A percentile compares a stretch with the other conserved stretches of the same genome.
These are phyloP conservation scores for Amazonetta brasiliensis DNA, from an alignment of 2,797 vertebrate species.

Conservation along the genomic window DNA sequence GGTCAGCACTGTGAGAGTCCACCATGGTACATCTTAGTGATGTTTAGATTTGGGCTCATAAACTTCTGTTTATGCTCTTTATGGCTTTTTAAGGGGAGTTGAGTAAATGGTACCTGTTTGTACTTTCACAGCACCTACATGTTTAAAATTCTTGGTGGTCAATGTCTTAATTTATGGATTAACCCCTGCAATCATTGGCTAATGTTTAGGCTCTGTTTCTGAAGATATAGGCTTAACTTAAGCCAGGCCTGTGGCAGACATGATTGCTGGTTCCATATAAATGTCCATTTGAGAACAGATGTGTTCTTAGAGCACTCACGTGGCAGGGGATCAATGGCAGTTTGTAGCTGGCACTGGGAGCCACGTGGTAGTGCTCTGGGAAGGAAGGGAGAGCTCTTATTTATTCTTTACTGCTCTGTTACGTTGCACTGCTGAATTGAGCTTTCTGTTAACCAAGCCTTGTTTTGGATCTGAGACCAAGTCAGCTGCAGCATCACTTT, in stretches of 20 bases:
- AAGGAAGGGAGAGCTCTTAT: not conserved
- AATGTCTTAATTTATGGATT: not conserved
- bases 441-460: not conserved
- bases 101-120: not conserved
- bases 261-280: not conserved
- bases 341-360: not conserved
- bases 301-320: not conserved
- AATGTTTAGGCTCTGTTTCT: not conserved
- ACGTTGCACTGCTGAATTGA: not conserved
- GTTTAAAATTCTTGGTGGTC: not conserved
- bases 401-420: not conserved
- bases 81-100: fast-evolving
- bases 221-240: not conserved
- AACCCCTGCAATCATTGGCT: not conserved
- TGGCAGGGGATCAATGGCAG: not conserved
- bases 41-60: not conserved
- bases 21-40: too few relatives aligned
- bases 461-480: not conserved
- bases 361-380: not conserved
- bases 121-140: not conserved
- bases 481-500: not conserved
- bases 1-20: not conserved
- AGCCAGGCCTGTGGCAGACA: not conserved
- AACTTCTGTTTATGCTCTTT: not conserved
- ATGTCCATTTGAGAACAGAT: not conserved